A percentile compares a stretch with the other conserved stretches of the same genome.
These are phyloP conservation scores for Lepidonotus clava DNA, from an alignment of 2,888 invertebrate species.

Conservation along the genomic window DNA sequence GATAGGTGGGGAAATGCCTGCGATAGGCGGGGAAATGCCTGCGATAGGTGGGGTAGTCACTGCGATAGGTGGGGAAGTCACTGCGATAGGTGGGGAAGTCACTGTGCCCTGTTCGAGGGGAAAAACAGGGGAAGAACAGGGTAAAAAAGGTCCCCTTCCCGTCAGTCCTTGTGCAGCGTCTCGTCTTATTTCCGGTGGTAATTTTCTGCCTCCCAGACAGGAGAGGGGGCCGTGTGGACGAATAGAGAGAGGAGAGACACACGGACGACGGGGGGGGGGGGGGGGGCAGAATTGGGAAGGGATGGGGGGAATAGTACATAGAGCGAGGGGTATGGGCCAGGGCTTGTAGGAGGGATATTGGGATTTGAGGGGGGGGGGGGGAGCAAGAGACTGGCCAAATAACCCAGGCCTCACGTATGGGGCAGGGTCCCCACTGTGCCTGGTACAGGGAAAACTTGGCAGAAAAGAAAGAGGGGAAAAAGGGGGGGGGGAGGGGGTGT, in stretches of 20 bases:
- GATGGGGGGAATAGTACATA: background rate
- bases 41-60: too few relatives aligned
- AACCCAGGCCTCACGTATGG: too few relatives aligned
- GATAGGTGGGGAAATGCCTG: too few relatives aligned
- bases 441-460: too few relatives aligned
- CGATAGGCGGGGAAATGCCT: too few relatives aligned
- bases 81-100: too few relatives aligned
- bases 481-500: too few relatives aligned
- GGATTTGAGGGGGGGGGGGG: background rate
- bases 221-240: slow-evolving; percentile 24
- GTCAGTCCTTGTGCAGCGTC: background rate
- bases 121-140: background rate
- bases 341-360: background rate
- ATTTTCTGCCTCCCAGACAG: slow-evolving; percentile 10
- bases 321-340: background rate
- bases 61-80: too few relatives aligned
- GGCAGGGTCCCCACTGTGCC: too few relatives aligned
- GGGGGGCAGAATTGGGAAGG: background rate
- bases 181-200: slow-evolving; percentile 9
- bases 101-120: background rate
- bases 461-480: too few relatives aligned
- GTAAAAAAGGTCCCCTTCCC: background rate
- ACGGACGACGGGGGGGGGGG: background rate
- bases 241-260: background rate
- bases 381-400: too few relatives aligned